Evolutionary conservation across 2,797 vertebrate genomes (phyloP).

Genomic region (Muscicapa comitata): DNA sequence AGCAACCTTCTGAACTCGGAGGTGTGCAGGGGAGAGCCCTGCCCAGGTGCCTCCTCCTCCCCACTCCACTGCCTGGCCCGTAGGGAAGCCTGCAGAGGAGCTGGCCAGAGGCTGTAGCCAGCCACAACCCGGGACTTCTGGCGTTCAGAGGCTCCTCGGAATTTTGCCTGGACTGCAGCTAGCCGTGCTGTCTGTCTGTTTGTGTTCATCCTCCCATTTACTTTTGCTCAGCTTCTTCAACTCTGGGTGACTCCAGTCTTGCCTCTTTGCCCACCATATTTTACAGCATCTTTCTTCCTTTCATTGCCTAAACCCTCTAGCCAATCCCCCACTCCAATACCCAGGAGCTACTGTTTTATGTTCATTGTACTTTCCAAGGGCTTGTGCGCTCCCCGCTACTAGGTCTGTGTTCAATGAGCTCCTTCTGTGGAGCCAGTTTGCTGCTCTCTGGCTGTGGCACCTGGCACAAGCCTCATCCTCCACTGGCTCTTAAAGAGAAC

Average conservation of each 20-base stretch:
- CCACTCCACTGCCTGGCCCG: fast-evolving
- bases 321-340: fast-evolving
- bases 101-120: neutral
- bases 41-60: neutral
- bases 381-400: neutral
- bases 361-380: neutral
- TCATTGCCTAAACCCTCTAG: neutral
- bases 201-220: fast-evolving
- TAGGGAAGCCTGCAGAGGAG: neutral
- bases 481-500: fast-evolving
- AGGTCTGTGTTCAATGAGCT: neutral
- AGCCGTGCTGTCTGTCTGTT: neutral
- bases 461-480: neutral
- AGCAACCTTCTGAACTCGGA: conserved; percentile 62
- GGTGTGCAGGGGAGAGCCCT: conserved; percentile 15
- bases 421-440: neutral
- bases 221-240: neutral
- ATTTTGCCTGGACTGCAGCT: neutral
- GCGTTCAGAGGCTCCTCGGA: neutral
- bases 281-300: neutral
- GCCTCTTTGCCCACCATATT: neutral
- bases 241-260: neutral
- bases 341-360: neutral
- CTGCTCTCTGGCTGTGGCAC: neutral
- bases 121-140: neutral